Evolutionary conservation across 2,888 invertebrate species (phyloP), one percentile per base, ranked within the genome.

Genomic region (Scelioninae gen. 1): DNA sequence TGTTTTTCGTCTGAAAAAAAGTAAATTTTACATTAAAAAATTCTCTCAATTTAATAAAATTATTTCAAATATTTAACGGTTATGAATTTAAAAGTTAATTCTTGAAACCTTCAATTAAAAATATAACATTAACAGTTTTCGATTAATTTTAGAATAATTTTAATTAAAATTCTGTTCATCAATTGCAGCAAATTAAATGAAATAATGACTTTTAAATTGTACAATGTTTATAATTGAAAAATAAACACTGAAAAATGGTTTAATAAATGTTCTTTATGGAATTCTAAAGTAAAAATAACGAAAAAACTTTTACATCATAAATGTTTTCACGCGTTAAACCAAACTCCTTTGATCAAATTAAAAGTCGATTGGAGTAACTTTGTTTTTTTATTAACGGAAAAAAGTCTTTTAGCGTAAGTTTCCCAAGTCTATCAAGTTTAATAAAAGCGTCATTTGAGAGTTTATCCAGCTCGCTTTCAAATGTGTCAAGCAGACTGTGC

Each of bases 391-490:
- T 65, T 65, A 51, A 15, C 53, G 13, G 7, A 40, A 65, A 65
- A 65, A 49, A 38, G 32, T 53, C 23, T 13, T 65, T 65, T 65
- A 11, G 65, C 53, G 40, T 53, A 38, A 63, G 53, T 29, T 51
- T 40, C 65, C 31, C 51, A 13, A 38, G 65, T 65, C 53, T 40
- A 53, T 62, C 71, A 71, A 60, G 60, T 72, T 62, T 53, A 62
- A 62, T 62, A 72, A 62, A 72, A 72, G 60, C 40, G 62, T 60
- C 72, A 40, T 62, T 72, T n/a, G 60, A 62, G 40, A 60, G 63
- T 74, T 63, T 74, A 74, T 74, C 55, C 62, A 29, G 51, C 51
- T 62, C 43, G 62, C 53, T 72, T 72, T 72, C 23, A 62, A 72
- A 72, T 72, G 53, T 72, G 43, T 40, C 40, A 72, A 62, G 62